Evolutionary conservation across 2,888 invertebrate species (phyloP), one percentile per base, ranked within the genome.

Genomic region (Hofmannophila pseudospretella): DNA sequence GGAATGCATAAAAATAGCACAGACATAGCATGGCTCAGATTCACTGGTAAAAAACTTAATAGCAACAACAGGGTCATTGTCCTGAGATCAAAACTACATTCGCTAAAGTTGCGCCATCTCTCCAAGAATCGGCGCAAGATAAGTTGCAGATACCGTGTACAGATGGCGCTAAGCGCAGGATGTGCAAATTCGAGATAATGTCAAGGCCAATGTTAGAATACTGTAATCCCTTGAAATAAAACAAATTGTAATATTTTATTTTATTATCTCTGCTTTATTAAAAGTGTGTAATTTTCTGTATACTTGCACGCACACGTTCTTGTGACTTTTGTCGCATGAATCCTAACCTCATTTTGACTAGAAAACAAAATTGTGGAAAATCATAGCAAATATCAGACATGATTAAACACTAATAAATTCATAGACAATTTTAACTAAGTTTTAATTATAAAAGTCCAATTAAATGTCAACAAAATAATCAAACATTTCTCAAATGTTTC

Each of bases 131-230:
- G 10, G 3, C 7, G 9, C 1, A 25, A 12, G 7, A 31, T 7
- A 10, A 12, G 8, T 33, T 20, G 25, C 31, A 22, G 30, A 34
- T 42, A 34, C 19, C 36, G 37, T 36, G 11, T 36, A 35, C 39
- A 71, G 72, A 63, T 69, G 70, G 66, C 72, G 69, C 54, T 49
- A 22, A 16, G n/a, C 23, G 32, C n/a, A 60, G 60, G 67, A 71
- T 74, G 74, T 76, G 75, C 73, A 63, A 75, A 63, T 63, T 60
- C 69, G 67, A 70, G 27, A 65, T 75, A 73, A 81, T 82, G 84
- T 80, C 84, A 84, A 84, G 84, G 85, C 76, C 80, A 79, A 62
- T 68, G 70, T 63, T 72, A 65, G 58, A 51, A 14, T 3, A 14
- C 14, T 29, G 13, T 9, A 13, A 13, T 12, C 14, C 12, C 13